Evolutionary conservation across 2,797 vertebrate genomes (phyloP), one percentile per base, ranked within the genome.

Genomic region (Semotilus atromaculatus): DNA sequence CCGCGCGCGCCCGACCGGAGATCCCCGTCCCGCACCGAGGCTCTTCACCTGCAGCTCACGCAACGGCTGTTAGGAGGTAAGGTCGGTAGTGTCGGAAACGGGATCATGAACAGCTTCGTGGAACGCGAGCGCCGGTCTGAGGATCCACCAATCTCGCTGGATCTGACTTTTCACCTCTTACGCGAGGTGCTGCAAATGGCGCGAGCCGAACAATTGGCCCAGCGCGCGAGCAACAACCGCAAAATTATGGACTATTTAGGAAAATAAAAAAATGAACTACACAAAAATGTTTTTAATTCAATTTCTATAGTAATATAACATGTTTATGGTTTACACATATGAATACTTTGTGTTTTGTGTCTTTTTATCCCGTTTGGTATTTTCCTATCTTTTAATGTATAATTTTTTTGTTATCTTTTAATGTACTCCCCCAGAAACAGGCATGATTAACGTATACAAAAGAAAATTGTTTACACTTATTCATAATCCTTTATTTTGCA

Each of bases 91-190:
- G 88, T 89, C 23, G 62, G 70, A 14, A 85, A 84, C 79, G 84
- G 80, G 43, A 81, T 92, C 85, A 18, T 89, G 31, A 81, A 91
- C 91, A 86, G 84, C 40, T 70, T 88, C 14, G 86, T 86, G 36
- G 93, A 94, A 89, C 93, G 92, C 77, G 91, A 92, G 85, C 95
- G 94, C 88, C 91, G 96, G 9, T 92, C 94, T 1, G 93, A 96
- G 77, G 95, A 96, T 79, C 92, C 95, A 9, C 95, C 96, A 7
- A 96, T 97, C 89, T 98, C 97, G 36, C 92, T 99, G 91, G 97
- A 98, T 88, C 95, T 98, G 92, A 97, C 97, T 70, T 97, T 98
- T 93, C 97, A 97, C 88, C 95, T 99, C 66, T 96, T 98, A 75
- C 91, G 96, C 62, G 96, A 97, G 93, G 96, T 97, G 67, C 89